Evolutionary conservation across 2,113 vertebrate species (phyloP), one percentile per base, ranked within the genome.

Genomic region (Lagenorhynchus albirostris): DNA sequence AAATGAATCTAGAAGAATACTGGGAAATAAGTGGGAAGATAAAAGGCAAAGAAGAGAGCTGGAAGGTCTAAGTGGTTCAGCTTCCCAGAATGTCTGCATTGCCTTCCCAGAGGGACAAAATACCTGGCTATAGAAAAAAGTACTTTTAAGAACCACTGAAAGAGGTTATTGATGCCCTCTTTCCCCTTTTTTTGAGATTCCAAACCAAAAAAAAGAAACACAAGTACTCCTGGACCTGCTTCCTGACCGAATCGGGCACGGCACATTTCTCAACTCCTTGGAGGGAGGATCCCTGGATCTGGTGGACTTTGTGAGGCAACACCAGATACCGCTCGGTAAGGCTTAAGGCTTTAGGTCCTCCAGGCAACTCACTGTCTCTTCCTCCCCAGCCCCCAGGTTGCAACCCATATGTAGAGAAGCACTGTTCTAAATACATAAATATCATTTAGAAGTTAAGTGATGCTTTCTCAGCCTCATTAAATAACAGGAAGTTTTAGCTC

Each of bases 211-310:
- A 90, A 99, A 99, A 95, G 99, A 99, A 98, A 99, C 99, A 2
- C 98, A 99, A 92, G 93, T 98, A 96, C 99, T 99, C 79, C 96
- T 99, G 95, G 98, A 98, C 96, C 98, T 99, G 85, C 98, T 98
- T 93, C 99, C 99, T 77, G 99, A 99, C 98, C 98, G 99, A 98
- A 99, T 99, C 10, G 99, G 99, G 36, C 99, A 99, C 0, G 99
- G 99, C 9, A 99, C 99, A 6, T 99, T 99, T 92, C 98, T 99
- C 60, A 99, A 98, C 85, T 98, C 98, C 5, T 95, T 99, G 71
- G 96, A 98, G 36, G 97, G 98, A 13, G 99, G 98, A 60, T 99
- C 99, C 73, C 97, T 98, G 70, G 98, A 98, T 85, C 98, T 99
- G n/a, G 99, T 99, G 74, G 98, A 99, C 38, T 99, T 99, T 96